Evolutionary conservation across 2,113 vertebrate species (phyloP).

Genomic region (Myotis brandtii): DNA sequence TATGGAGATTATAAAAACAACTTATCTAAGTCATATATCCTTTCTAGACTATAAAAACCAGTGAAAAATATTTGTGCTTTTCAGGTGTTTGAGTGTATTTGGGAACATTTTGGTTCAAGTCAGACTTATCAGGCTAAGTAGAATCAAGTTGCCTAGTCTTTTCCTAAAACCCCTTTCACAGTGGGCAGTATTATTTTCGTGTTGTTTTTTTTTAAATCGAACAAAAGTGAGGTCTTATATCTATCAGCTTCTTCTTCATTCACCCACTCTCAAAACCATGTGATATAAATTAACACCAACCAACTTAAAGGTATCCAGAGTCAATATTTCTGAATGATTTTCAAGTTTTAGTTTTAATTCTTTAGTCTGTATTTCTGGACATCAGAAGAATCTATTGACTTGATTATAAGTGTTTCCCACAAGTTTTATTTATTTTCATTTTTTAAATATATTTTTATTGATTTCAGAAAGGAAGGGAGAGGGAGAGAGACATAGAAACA

Average conservation of each 20-base stretch:
- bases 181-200: background rate
- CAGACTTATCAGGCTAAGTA: background rate
- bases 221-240: background rate
- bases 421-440: background rate
- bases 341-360: background rate
- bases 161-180: background rate
- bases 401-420: background rate
- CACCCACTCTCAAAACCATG: background rate
- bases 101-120: background rate
- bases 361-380: background rate
- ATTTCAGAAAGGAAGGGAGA: too few species aligned
- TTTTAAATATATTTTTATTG: too few species aligned
- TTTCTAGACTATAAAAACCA: conserved; percentile 43
- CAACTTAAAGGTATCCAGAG: background rate
- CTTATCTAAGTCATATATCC: background rate
- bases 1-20: background rate
- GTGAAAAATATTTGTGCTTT: background rate
- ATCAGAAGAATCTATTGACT: background rate
- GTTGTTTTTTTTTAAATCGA: background rate
- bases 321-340: background rate
- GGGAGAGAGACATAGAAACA: too few species aligned
- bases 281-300: background rate
- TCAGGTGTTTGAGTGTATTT: background rate
- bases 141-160: background rate
- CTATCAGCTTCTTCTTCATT: background rate